phyloP scores from a whole-genome alignment of 2,888 invertebrate species.

The Dryococelus australis region DNA sequence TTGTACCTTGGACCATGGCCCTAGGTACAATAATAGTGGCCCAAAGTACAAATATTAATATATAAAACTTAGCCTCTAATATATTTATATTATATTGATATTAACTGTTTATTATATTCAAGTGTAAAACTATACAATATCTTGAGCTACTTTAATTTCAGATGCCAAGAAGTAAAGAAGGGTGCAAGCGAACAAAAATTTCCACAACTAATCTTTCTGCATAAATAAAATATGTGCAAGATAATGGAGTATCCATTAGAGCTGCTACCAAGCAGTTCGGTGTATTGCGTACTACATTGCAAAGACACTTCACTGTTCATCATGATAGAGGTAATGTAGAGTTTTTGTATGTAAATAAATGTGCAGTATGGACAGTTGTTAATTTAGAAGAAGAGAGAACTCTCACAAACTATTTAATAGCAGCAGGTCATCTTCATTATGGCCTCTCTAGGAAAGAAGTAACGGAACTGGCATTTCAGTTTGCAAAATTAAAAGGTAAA shows the following conservation, averaged over 20 bases:
- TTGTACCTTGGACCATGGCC: neutral
- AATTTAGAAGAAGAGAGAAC: constrained; percentile 5
- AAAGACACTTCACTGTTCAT: neutral
- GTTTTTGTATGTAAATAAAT: neutral
- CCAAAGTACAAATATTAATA: neutral
- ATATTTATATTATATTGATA: neutral
- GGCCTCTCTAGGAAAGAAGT: constrained; percentile 24
- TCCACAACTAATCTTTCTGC: neutral
- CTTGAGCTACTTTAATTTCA: neutral
- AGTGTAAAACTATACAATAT: no score
- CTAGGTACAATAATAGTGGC: neutral
- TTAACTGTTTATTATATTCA: no score
- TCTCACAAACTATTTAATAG: constrained; percentile 1
- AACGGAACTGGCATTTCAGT: neutral
- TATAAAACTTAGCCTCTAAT: neutral
- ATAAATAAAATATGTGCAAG: neutral
- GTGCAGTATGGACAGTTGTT: neutral
- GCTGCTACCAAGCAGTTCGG: neutral
- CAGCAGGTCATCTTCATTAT: neutral
- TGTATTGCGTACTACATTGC: neutral
- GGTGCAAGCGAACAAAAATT: neutral
- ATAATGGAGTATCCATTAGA: neutral
- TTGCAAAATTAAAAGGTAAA: neutral
- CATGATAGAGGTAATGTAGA: neutral
- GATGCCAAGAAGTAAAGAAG: constrained; percentile 13